Evolutionary conservation across 2,113 vertebrate genomes (phyloP), one percentile per base, ranked within the genome.

Genomic region (Tenebrosternarchus preto): DNA sequence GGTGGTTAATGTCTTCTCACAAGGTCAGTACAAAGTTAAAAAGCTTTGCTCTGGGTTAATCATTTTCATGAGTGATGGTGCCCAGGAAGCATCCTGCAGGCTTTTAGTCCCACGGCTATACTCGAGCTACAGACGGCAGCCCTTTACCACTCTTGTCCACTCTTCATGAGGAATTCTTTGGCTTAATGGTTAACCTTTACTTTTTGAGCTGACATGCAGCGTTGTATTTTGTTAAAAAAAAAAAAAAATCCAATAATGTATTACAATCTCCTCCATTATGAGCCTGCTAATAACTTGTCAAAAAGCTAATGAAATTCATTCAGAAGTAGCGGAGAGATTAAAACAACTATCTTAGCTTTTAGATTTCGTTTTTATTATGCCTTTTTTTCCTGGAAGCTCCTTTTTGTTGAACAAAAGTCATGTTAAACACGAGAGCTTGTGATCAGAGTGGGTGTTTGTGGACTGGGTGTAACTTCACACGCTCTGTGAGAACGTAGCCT

Each of bases 1-100:
- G 6, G 2, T 66, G 12, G 2, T 57, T 57, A 36, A 68, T 36
- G n/a, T 17, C 25, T 43, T 69, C 2, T 4, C 2, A 25, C 11
- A 46, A 5, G 55, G 20, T n/a, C 22, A 22, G 9, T n/a, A 4
- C 0, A 15, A 24, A 24, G 61, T 19, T 50, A 20, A 57, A 63
- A 64, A 61, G n/a, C 19, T 55, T 6, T 7, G 12, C 11, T 22
- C 73, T 56, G 57, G 74, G 84, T 80, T 85, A 39, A 85, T 75
- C 31, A 80, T 85, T 77, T 24, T 73, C 74, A 50, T 27, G 57
- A 69, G 64, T 36, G 55, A 53, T 25, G n/a, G 22, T 77, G 67
- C 39, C 27, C 25, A 39, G 27, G 73, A 46, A 36, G 61, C 77
- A 69, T 77, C 74, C 73, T 80, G 84, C 55, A 56, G 69, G 50